Base-by-base conservation (phyloP, 2,113 vertebrate species). In the Pica pica region DNA sequence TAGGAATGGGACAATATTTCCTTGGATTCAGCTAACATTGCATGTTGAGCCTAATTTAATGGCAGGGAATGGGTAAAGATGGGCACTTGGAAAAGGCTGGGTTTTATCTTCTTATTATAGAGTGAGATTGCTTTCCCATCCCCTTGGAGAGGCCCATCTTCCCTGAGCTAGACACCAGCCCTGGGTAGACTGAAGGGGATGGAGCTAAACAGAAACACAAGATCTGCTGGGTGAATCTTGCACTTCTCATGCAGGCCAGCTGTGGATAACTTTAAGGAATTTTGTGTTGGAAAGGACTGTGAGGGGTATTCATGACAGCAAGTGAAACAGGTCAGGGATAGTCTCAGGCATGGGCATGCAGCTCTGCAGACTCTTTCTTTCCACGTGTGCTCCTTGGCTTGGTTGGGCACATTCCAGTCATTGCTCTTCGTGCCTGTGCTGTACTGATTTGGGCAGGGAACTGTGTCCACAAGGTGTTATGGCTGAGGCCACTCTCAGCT, bases 361-460 rank as follows among this genome's bases (percentile, higher is more conserved):
- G 55, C 42, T 65, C 18, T 20, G 6, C 10, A 3, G 26, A 31
- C 46, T 22, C 30, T 44, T n/a, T 44, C 9, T 55, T 9, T 37
- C 0, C 24, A 10, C 0, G 5, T 10, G 17, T n/a, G 6, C 22
- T 67, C 23, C 47, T 61, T 78, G 60, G 20, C 52, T 84, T 74
- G 31, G 24, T 21, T 87, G 57, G 47, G 14, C 20, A 5, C 20
- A 10, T 73, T 70, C 10, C 47, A 16, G 31, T 49, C 20, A 3
- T 5, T 21, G 2, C 24, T n/a, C 11, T 24, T 49, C 0, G 2
- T 8, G 39, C 10, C 0, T 0, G 8, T 22, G 77, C 77, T 67
- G n/a, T 2, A 3, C 16, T 56, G 35, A 6, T 16, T 41, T 42
- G 41, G 24, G 41, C 44, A 53, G 53, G 35, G 76, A 71, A 4